phyloP scores from a whole-genome alignment of 2,888 invertebrate species.

The Nephrocerus scutellatus region DNA sequence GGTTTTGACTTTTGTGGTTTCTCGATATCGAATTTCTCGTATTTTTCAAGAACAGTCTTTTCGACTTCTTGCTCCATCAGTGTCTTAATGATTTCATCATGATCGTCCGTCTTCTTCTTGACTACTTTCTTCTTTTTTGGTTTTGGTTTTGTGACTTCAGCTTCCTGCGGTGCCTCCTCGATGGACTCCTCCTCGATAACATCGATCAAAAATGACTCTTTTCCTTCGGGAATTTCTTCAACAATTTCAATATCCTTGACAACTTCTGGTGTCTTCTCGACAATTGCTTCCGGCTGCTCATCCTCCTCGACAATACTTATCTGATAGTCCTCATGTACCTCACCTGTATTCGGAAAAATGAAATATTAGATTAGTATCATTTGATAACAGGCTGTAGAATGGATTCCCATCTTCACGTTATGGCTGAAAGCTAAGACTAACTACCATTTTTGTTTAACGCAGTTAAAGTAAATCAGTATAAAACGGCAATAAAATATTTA shows the following conservation, averaged over 20 bases:
- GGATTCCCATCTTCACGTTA: too few relatives aligned
- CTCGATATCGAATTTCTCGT: slow-evolving; percentile 47
- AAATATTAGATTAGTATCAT: slow-evolving; percentile 14
- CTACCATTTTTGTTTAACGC: too few relatives aligned
- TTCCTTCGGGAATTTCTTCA: slow-evolving; percentile 32
- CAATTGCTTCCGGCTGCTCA: slow-evolving; percentile 40
- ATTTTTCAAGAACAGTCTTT: slow-evolving; percentile 48
- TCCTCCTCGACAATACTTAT: slow-evolving; percentile 45
- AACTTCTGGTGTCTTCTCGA: slow-evolving; percentile 37
- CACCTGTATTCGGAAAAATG: slow-evolving; percentile 21
- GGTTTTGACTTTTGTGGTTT: slow-evolving; percentile 38
- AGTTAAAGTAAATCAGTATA: too few relatives aligned
- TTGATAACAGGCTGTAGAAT: too few relatives aligned
- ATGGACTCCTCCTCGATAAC: slow-evolving; percentile 36
- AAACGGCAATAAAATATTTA: too few relatives aligned
- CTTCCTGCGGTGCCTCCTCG: slow-evolving; percentile 15
- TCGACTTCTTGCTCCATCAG: slow-evolving; percentile 44
- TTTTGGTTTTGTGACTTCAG: slow-evolving; percentile 29
- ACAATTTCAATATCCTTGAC: slow-evolving; percentile 37
- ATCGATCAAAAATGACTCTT: slow-evolving; percentile 35
- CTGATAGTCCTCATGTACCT: slow-evolving; percentile 45
- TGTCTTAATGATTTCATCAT: slow-evolving; percentile 42
- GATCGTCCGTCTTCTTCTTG: slow-evolving; percentile 42
- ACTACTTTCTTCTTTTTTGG: slow-evolving; percentile 38
- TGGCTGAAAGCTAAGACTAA: too few relatives aligned